These are phyloP conservation scores for Orchesella flavescens DNA, from an alignment of 2,888 invertebrate species.

Conservation along the genomic window DNA sequence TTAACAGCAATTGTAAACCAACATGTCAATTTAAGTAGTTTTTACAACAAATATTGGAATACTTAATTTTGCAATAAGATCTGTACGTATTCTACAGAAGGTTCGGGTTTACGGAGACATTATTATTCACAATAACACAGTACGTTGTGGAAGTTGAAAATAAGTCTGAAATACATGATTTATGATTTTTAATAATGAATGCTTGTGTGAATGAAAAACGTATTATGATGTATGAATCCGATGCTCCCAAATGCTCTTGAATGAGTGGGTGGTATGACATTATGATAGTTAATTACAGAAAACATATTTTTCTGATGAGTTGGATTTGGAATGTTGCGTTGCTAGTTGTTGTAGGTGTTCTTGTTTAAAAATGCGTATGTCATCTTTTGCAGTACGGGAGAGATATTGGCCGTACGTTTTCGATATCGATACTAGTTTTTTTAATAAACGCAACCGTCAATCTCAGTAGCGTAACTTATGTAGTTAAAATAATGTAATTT, in stretches of 20 bases:
- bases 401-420: neutral
- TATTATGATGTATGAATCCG: neutral
- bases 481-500: neutral
- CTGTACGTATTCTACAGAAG: neutral
- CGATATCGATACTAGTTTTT: conserved; percentile 22
- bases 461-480: conserved; percentile 23
- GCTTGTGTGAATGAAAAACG: neutral
- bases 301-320: neutral
- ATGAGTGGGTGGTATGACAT: neutral
- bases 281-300: neutral
- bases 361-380: neutral
- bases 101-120: conserved; percentile 24
- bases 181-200: conserved; percentile 59
- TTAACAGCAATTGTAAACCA: neutral
- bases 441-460: conserved; percentile 27
- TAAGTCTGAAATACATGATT: conserved; percentile 59
- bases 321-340: neutral
- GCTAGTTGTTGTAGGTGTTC: neutral
- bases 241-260: neutral
- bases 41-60: neutral
- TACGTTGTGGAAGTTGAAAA: conserved; percentile 46
- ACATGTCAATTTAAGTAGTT: neutral
- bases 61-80: neutral
- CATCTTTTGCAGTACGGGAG: neutral
- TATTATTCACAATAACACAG: conserved; percentile 25